Base-by-base conservation (phyloP, 2,797 vertebrate species). In the Dendrocincla tyrannina region DNA sequence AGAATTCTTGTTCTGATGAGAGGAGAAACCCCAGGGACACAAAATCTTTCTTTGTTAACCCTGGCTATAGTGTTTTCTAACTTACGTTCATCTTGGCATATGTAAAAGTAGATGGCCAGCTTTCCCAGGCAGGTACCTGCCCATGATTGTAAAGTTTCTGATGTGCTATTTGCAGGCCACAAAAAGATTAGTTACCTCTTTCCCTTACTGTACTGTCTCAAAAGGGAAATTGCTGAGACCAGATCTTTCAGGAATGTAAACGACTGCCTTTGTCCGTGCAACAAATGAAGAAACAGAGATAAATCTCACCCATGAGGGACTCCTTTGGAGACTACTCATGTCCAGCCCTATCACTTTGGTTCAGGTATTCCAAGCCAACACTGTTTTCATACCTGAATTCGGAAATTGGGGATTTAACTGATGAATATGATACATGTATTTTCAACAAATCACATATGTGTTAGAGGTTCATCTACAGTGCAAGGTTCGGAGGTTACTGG, bases 61-160 rank as follows among this genome's bases (percentile, higher is more conserved):
- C 44, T 42, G 41, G n/a, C 42, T 42, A 0, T 11, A 41, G 16
- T 18, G 8, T 24, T 62, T 79, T 77, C 64, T 55, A 5, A 9
- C 35, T 69, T 44, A 5, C 55, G 8, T 70, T 82, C 63, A 15
- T 90, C 64, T 88, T 79, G 74, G 18, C 47, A 9, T 63, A 72
- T 39, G 74, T 88, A 62, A 85, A 95, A 82, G 79, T 58, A 87
- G 63, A 58, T 2, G 37, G 24, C 27, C 41, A 60, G 37, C 63
- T 95, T 91, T 89, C 74, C 70, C 52, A 41, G 46, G 46, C 76
- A 55, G 72, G 66, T 96, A 92, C 69, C 42, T 95, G 89, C 84
- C 50, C 27, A 2, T 41, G 63, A 28, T 53, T 46, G 49, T 60
- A 35, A 88, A 64, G 70, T 60, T 91, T 82, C 60, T 69, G 49